Conservation (phyloP, 1,140 invertebrate species). For the Zophobas morio region DNA sequence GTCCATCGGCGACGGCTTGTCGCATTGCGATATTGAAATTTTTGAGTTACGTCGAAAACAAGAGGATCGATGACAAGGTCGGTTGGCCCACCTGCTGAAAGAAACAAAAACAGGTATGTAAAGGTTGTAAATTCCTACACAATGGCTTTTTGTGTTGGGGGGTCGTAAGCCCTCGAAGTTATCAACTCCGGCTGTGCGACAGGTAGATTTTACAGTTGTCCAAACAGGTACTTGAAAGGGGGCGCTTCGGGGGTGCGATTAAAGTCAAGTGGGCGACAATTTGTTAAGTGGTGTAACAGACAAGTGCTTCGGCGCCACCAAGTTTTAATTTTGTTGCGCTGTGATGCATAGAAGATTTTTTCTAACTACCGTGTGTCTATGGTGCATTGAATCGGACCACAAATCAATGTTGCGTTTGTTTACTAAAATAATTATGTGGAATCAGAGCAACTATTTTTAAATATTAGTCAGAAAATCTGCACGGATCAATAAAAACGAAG, state of each 20-base stretch:
- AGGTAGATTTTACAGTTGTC: conserved; percentile 13
- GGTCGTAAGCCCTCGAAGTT: conserved; percentile 7
- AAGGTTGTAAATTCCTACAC: not conserved
- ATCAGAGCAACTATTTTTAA: no score
- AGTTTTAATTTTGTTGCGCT: no score
- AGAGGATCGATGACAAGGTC: not conserved
- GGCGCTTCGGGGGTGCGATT: not conserved
- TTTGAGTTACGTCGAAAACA: not conserved
- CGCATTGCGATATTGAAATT: not conserved
- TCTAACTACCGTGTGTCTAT: no score
- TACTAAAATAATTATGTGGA: no score
- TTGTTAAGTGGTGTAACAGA: conserved; percentile 16
- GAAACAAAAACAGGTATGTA: conserved; percentile 27
- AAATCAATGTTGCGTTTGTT: no score
- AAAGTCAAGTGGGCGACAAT: conserved; percentile 15
- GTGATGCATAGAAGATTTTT: no score
- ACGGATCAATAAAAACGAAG: no score
- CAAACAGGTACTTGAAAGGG: conserved; percentile 6
- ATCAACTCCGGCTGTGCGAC: conserved; percentile 8
- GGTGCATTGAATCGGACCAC: no score
- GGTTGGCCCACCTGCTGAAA: not conserved
- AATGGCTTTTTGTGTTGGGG: conserved; percentile 25
- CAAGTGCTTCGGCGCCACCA: conserved; percentile 12
- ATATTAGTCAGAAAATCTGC: no score
- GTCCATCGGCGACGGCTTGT: not conserved